A percentile compares a stretch with the other conserved stretches of the same genome.
phyloP scores from a whole-genome alignment of 2,113 vertebrate species.

The Capreolus pygargus region DNA sequence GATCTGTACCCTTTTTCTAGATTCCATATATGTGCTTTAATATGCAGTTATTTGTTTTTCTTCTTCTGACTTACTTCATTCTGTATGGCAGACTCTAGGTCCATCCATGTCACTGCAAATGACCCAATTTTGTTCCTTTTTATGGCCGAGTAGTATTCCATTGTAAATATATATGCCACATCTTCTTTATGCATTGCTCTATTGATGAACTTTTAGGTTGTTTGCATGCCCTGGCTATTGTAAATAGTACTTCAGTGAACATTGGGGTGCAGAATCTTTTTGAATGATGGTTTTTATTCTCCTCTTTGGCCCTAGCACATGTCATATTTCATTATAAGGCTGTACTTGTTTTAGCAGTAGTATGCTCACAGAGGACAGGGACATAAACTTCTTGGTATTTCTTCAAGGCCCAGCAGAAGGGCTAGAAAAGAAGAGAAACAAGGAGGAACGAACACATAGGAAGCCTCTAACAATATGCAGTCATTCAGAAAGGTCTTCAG shows the following conservation, averaged over 20 bases:
- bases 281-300: background rate
- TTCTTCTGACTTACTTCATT: background rate
- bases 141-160: background rate
- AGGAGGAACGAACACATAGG: background rate
- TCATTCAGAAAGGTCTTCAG: background rate
- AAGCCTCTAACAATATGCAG: accelerated
- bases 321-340: background rate
- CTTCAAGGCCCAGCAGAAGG: background rate
- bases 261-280: background rate
- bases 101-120: background rate
- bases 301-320: background rate
- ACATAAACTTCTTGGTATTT: background rate
- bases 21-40: background rate
- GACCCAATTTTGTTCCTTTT: background rate
- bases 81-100: background rate
- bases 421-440: background rate
- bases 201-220: background rate
- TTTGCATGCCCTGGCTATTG: background rate
- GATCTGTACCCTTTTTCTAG: background rate
- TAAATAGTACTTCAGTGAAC: background rate
- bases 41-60: background rate
- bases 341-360: background rate
- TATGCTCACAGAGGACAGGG: background rate
- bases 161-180: background rate
- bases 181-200: background rate